Evolutionary conservation across 2,888 invertebrate species (phyloP), one percentile per base, ranked within the genome.

Genomic region (Protonemura montana): DNA sequence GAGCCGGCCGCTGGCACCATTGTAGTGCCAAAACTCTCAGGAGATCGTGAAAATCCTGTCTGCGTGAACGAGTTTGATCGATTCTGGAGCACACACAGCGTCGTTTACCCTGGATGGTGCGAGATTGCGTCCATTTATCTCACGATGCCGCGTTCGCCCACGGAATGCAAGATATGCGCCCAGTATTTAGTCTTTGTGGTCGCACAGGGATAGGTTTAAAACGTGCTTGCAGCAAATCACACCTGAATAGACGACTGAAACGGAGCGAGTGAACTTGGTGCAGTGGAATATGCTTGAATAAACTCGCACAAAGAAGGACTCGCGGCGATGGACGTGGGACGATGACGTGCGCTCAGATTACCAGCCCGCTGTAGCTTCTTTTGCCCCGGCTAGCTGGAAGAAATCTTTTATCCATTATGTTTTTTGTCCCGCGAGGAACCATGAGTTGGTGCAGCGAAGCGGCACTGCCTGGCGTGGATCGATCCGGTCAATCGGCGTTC

Each of bases 401-500:
- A 35, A 35, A 78, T 78, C 78, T 78, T 78, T 78, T 78, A 78
- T 78, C 26, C 78, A 78, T 78, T 78, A 78, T 78, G 27, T 78
- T 78, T 78, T 78, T 27, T 78, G 78, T 78, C 78, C 78, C 21
- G 78, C 2, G 10, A 78, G 27, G 78, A 27, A 78, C 78, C 27
- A 25, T 78, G 35, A 78, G 78, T 16, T 78, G 21, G 27, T n/a
- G 2, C 81, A 81, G 28, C 30, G 16, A n/a, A 81, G 29, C 81
- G 81, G 28, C 81, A 81, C 81, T n/a, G 30, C 16, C 29, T 27
- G 81, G 28, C 81, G 27, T 6, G 13, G 30, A 6, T 30, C 81
- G 81, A 81, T 81, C 28, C 81, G 81, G 30, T 81, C 81, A 81
- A 81, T 81, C 81, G 81, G 28, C 29, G 13, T 81, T 81, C 81